Conservation (phyloP, 1,140 invertebrate species). For the Achroia grisella region DNA sequence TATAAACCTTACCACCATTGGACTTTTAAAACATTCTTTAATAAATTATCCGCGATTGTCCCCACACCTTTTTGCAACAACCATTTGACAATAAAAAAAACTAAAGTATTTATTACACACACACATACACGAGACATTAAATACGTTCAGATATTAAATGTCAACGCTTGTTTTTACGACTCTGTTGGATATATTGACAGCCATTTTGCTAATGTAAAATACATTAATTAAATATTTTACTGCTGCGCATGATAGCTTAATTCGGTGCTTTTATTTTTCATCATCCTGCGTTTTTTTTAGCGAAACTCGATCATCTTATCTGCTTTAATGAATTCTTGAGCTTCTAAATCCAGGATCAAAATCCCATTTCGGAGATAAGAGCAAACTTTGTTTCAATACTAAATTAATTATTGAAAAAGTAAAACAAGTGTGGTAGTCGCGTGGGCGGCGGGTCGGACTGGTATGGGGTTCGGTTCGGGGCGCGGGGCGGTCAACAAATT, state of each 20-base stretch:
- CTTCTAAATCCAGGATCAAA: constrained; percentile 22
- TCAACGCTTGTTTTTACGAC: constrained; percentile 48
- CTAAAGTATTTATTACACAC: constrained; percentile 32
- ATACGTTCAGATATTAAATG: constrained; percentile 38
- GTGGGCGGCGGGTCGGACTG: constrained; percentile 26
- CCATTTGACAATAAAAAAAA: constrained; percentile 24
- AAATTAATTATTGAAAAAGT: constrained; percentile 36
- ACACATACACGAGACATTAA: constrained; percentile 24
- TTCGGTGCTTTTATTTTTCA: constrained; percentile 37
- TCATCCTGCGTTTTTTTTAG: constrained; percentile 18
- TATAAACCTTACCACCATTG: constrained; percentile 33
- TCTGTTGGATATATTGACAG: constrained; percentile 33
- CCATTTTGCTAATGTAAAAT: constrained; percentile 57
- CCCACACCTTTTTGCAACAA: constrained; percentile 30
- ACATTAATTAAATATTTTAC: constrained; percentile 58
- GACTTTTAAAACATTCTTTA: constrained; percentile 25
- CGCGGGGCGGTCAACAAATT: constrained; percentile 51
- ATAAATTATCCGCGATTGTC: constrained; percentile 29
- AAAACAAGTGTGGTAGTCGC: constrained; percentile 23
- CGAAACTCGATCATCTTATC: constrained; percentile 26
- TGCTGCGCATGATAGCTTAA: constrained; percentile 51
- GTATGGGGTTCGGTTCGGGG: constrained; percentile 1
- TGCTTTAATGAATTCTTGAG: constrained; percentile 23
- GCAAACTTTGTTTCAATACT: constrained; percentile 18
- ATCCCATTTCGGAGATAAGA: constrained; percentile 24